Base-by-base conservation (phyloP, 2,113 vertebrate species). In the Nettapus auritus region DNA sequence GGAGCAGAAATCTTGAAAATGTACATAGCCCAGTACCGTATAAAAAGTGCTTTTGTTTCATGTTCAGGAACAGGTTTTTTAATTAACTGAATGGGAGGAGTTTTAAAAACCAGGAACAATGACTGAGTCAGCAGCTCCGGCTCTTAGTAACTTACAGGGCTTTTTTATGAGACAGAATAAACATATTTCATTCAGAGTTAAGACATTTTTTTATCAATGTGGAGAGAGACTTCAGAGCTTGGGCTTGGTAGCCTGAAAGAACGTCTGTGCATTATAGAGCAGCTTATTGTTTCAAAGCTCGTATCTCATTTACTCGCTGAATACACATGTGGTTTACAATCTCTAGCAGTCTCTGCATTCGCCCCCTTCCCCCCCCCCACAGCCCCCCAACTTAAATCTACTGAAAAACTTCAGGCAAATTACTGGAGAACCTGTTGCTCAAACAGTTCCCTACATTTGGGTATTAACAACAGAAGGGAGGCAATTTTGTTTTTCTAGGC, bases 31-130 rank as follows among this genome's bases (percentile, higher is more conserved):
- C 89, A 83, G 52, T 89, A 90, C 82, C 6, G 36, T 63, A 92
- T 85, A 94, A 97, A 96, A 96, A 96, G 93, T 93, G 93, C 80
- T 97, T 94, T 95, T 94, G 85, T 96, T 92, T 95, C 92, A 74
- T 83, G 88, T 48, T 69, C 90, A 96, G 95, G 95, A 96, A 75
- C 78, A 92, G 88, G 80, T 94, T 96, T 97, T 92, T 96, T 92
- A 95, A 96, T 96, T 92, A 93, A 97, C 73, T 93, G 86, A 91
- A 94, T 48, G 66, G 90, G 91, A 96, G 91, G 90, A 94, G 84
- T 56, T 94, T 94, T 76, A 79, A 93, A 92, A 93, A 75, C 17
- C 38, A 96, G 93, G 70, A 96, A 91, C 90, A 91, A 97, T 80
- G 82, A 76, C 82, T 69, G 88, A 96, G 67, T 96, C 91, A 97